Evolutionary conservation across 2,113 vertebrate genomes (phyloP).

Genomic region (Lucifuga dentata): DNA sequence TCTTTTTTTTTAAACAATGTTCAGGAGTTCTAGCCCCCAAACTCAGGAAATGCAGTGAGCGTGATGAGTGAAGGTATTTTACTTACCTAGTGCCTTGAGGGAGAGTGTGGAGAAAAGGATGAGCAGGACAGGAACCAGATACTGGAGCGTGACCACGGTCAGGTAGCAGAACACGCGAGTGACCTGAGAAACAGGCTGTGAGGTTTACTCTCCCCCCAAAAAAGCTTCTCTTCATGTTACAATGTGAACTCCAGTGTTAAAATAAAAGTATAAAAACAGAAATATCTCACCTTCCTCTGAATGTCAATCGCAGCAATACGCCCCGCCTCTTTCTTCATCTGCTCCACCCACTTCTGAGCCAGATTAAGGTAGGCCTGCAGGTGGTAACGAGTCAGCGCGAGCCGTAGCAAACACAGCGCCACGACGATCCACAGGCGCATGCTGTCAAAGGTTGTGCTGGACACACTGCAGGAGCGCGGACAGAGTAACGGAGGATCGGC

Average conservation of each 20-base stretch:
- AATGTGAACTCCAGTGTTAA: neutral
- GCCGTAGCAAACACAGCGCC: constrained; percentile 84
- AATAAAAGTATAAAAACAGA: neutral
- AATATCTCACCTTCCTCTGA: constrained; percentile 87
- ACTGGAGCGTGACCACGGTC: constrained; percentile 92
- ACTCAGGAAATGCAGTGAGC: neutral
- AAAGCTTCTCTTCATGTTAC: neutral
- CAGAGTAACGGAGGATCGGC: neutral
- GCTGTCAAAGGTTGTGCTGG: constrained; percentile 85
- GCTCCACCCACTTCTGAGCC: constrained; percentile 89
- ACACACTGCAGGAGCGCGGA: constrained; percentile 77
- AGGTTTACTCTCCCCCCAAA: no score
- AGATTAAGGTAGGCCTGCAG: constrained; percentile 96
- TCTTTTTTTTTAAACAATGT: no score
- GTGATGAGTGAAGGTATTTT: neutral
- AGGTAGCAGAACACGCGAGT: constrained; percentile 94
- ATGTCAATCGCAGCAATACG: constrained; percentile 90
- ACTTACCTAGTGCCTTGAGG: constrained; percentile 90
- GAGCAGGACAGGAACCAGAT: constrained; percentile 90
- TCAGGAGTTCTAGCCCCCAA: no score
- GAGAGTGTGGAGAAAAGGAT: constrained; percentile 89
- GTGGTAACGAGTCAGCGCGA: constrained; percentile 86
- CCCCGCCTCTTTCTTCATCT: constrained; percentile 90
- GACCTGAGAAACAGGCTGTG: constrained; percentile 84
- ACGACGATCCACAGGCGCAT: constrained; percentile 90